phyloP scores from a whole-genome alignment of 2,113 vertebrate genomes.

The Zeus faber region DNA sequence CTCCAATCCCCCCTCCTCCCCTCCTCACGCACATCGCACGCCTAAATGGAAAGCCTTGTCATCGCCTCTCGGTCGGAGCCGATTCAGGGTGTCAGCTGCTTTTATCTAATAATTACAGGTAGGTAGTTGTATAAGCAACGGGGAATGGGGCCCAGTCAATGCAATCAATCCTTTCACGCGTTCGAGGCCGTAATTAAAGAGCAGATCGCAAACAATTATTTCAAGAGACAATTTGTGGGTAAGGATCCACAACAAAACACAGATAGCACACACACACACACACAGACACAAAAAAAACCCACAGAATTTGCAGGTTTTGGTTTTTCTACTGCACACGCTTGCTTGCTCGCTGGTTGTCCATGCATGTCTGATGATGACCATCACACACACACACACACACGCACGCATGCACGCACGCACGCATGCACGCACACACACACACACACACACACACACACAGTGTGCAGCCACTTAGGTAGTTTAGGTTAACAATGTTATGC shows the following conservation, averaged over 20 bases:
- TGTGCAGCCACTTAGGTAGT: no score
- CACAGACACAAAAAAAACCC: neutral
- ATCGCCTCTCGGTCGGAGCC: constrained; percentile 35
- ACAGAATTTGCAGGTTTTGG: no score
- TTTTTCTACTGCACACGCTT: no score
- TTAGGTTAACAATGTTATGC: no score
- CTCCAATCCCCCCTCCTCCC: constrained; percentile 29
- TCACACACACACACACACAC: neutral
- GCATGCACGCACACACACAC: constrained; percentile 5
- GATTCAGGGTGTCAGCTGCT: constrained; percentile 64
- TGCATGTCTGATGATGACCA: no score
- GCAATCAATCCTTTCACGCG: no score
- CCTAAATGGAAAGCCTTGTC: constrained; percentile 71
- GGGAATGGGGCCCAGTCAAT: no score
- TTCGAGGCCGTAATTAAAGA: no score
- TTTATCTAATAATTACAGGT: neutral
- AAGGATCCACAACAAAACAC: no score
- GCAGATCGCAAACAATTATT: no score
- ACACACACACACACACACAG: constrained; percentile 18
- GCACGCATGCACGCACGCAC: neutral
- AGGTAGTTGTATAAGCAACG: neutral
- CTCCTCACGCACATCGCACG: constrained; percentile 22
- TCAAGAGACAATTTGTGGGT: no score
- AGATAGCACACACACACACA: constrained; percentile 3
- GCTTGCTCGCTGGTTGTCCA: no score